These are phyloP conservation scores for Laticauda colubrina DNA, from an alignment of 2,113 vertebrate species.

Conservation along the genomic window DNA sequence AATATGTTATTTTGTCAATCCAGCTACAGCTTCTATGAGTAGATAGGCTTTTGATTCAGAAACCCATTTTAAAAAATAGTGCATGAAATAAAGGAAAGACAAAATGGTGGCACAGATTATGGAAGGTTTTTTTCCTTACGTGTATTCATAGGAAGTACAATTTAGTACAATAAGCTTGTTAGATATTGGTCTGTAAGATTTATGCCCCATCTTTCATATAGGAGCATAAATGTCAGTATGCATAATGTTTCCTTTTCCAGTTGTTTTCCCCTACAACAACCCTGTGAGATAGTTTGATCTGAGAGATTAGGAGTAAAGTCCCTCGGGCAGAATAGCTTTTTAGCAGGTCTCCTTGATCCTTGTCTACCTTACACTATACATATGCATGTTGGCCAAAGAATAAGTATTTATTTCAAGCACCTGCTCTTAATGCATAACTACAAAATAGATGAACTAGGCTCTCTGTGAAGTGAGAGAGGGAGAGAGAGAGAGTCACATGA, in stretches of 20 bases:
- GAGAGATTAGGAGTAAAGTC: background rate
- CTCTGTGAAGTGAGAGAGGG: background rate
- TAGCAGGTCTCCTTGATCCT: background rate
- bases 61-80: background rate
- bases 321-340: background rate
- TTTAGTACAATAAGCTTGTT: background rate
- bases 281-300: background rate
- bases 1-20: background rate
- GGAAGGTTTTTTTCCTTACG: no score
- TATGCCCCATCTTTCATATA: background rate
- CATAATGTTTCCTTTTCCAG: background rate
- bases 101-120: background rate
- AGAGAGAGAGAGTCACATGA: background rate
- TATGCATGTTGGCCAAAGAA: background rate
- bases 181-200: background rate
- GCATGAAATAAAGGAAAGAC: background rate
- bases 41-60: background rate
- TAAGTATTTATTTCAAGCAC: background rate
- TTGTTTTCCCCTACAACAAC: background rate
- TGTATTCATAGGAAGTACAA: background rate
- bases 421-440: background rate
- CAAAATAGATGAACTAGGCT: background rate
- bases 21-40: background rate
- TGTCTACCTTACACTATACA: background rate
- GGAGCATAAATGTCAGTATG: background rate